Percentiles rank a stretch among this genome's conserved stretches.
Evolutionary conservation across 2,888 invertebrate species (phyloP).

Genomic region (Tridacna gigas): DNA sequence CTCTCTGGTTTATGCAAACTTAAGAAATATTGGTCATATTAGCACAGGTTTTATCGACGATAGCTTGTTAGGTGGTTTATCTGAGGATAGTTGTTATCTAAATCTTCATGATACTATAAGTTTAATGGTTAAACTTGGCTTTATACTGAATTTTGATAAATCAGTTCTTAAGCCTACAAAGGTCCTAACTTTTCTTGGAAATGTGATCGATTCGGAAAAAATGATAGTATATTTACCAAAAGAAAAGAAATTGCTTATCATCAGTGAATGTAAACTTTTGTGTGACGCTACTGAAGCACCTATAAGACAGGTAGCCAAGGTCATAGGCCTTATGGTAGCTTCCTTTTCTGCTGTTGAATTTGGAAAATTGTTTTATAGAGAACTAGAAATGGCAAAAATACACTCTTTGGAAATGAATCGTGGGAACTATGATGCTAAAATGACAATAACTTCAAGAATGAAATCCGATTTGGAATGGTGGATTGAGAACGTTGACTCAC

Average conservation of each 20-base stretch:
- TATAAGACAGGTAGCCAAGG: slow-evolving; percentile 22
- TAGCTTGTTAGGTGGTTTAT: too few relatives aligned
- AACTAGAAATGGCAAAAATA: too few relatives aligned
- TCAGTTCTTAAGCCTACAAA: slow-evolving; percentile 1
- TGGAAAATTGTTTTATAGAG: too few relatives aligned
- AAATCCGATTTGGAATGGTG: too few relatives aligned
- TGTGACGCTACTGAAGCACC: not conserved
- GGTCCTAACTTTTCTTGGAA: not conserved
- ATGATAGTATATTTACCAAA: not conserved
- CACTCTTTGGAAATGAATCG: slow-evolving; percentile 1
- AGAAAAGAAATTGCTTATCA: not conserved
- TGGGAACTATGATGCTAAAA: slow-evolving; percentile 30
- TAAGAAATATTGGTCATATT: too few relatives aligned
- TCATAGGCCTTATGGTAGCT: too few relatives aligned
- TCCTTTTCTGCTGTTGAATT: too few relatives aligned
- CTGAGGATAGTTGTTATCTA: too few relatives aligned
- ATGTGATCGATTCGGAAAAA: not conserved
- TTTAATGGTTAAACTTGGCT: not conserved
- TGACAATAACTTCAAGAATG: too few relatives aligned
- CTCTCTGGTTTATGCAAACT: too few relatives aligned
- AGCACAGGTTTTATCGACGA: too few relatives aligned
- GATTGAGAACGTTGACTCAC: not conserved
- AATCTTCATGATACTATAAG: too few relatives aligned
- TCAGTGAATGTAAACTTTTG: slow-evolving; percentile 1
- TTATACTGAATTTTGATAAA: not conserved